These are phyloP conservation scores for Solenopsis invicta DNA, from an alignment of 1,140 invertebrate genomes.

Conservation along the genomic window DNA sequence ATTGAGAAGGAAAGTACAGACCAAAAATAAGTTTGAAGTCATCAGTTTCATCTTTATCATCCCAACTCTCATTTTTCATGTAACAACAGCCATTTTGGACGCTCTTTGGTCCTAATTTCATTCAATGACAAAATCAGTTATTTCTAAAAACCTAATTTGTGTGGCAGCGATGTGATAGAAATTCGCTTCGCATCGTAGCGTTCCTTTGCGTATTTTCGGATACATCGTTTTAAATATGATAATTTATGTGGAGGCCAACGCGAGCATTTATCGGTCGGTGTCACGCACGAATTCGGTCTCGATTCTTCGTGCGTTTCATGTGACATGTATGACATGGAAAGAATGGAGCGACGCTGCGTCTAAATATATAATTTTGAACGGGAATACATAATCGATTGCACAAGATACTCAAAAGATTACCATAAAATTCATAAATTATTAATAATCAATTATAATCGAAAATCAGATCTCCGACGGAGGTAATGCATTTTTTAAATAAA, in stretches of 20 bases:
- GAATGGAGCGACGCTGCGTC: conserved; percentile 45
- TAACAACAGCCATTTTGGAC: not conserved
- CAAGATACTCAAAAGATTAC: conserved; percentile 20
- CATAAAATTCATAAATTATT: conserved; percentile 39
- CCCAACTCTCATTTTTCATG: not conserved
- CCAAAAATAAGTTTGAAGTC: not conserved
- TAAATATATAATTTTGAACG: conserved; percentile 61
- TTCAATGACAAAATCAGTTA: conserved; percentile 55
- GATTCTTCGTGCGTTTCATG: conserved; percentile 45
- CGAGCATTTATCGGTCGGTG: conserved; percentile 37
- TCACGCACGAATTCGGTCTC: conserved; percentile 55
- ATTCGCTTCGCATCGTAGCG: conserved; percentile 63
- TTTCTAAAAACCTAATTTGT: conserved; percentile 60
- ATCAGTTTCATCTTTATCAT: not conserved
- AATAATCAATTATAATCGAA: not conserved
- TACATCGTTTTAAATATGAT: conserved; percentile 67
- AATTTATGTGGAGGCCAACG: conserved; percentile 70
- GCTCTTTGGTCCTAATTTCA: conserved; percentile 25
- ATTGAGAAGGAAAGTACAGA: not conserved
- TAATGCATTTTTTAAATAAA: conserved; percentile 4
- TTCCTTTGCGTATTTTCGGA: conserved; percentile 34
- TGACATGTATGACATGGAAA: conserved; percentile 54
- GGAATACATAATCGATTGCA: conserved; percentile 69
- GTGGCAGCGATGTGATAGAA: not conserved
- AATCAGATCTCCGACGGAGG: conserved; percentile 17